Evolutionary conservation across 2,888 invertebrate species (phyloP), one percentile per base, ranked within the genome.

Genomic region (Hylaea fasciaria): DNA sequence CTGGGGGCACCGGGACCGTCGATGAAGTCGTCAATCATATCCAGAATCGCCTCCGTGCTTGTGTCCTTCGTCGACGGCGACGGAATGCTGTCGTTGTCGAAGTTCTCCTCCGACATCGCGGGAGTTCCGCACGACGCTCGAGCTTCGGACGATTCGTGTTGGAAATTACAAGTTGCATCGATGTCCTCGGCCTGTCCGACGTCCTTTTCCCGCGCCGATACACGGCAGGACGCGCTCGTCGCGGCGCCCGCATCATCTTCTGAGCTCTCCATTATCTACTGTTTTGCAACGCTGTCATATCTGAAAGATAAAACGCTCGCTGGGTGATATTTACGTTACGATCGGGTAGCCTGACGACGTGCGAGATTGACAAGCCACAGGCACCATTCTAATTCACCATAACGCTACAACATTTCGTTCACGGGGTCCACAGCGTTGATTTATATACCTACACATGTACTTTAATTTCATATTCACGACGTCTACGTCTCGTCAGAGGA

Each of bases 331-430:
- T 92, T 89, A 91, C 86, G 89, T 89, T 89, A 87, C 82, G 85
- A 88, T 86, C 79, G 81, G 83, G 89, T 89, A 90, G 91, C 88
- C 91, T 90, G 91, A 88, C 90, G 91, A 91, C 90, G 88, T 91
- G 89, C 86, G 80, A 89, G 89, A 90, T 86, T 89, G 92, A 89
- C 89, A 88, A 91, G 86, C 87, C 88, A 89, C 87, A 89, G 89
- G 87, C 91, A 91, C 91, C 92, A 91, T 91, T 92, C 92, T 91
- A 92, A 91, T 91, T 91, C 92, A 91, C 92, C 91, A 91, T 90
- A 91, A 91, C 90, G 91, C 86, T 88, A 91, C 85, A 80, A 84
- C 85, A 87, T 84, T 85, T 84, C 81, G 81, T 87, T 89, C 89
- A 89, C 89, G 82, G 86, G 82, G 84, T 89, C 85, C 89, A 89